A percentile compares a stretch with the other conserved stretches of the same genome.
These are phyloP conservation scores for Steinernema hermaphroditum DNA, from an alignment of 2,888 invertebrate species.

Conservation along the genomic window DNA sequence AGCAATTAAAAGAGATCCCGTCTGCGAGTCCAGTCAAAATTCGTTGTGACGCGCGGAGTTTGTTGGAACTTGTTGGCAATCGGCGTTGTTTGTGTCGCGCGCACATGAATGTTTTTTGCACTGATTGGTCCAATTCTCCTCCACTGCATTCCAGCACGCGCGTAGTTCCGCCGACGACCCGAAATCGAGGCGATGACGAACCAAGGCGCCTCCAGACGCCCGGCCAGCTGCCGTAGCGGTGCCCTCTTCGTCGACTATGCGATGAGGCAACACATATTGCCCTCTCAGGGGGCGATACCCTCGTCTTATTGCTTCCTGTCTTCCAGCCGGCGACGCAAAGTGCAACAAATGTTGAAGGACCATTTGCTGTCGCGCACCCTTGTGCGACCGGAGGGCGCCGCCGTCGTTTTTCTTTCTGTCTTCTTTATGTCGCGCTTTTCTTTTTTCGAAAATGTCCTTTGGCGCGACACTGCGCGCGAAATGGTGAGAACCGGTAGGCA, in stretches of 20 bases:
- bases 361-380: conserved; percentile 10
- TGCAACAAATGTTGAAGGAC: conserved; percentile 23
- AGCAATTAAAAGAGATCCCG: not conserved
- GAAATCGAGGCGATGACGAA: not conserved
- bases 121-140: conserved; percentile 19
- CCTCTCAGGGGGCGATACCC: not conserved
- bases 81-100: conserved; percentile 14
- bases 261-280: not conserved
- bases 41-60: conserved; percentile 1
- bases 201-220: not conserved
- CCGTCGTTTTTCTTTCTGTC: not conserved
- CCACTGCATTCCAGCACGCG: conserved; percentile 15
- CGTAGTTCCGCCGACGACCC: conserved; percentile 9
- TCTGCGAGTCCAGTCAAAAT: not conserved
- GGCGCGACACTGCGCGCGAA: conserved; percentile 9
- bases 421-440: conserved; percentile 5
- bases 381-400: not conserved
- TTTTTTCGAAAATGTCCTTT: conserved; percentile 23
- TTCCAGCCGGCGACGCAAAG: not conserved
- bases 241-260: not conserved
- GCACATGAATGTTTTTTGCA: conserved; percentile 16
- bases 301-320: conserved; percentile 14
- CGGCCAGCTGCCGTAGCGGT: not conserved
- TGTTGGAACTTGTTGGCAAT: conserved; percentile 18
- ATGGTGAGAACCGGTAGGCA: conserved; percentile 19